phyloP scores from a whole-genome alignment of 2,113 vertebrate genomes.

The Rallus limicola region DNA sequence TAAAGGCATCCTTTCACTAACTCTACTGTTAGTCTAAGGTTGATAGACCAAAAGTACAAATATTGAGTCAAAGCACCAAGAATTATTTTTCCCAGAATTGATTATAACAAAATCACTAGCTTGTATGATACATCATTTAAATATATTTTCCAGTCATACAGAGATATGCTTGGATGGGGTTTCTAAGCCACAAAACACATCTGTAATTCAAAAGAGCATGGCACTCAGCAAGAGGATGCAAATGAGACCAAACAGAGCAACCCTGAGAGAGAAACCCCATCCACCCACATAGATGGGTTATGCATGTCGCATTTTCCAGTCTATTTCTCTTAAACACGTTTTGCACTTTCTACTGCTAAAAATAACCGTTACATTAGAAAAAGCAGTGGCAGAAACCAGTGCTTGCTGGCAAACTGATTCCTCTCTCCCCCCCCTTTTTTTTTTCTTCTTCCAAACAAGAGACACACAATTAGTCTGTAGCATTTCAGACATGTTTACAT shows the following conservation, averaged over 20 bases:
- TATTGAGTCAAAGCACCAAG: slow-evolving; percentile 4
- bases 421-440: not conserved
- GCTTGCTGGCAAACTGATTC: not conserved
- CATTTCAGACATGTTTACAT: not conserved
- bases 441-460: not conserved
- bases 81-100: slow-evolving; percentile 4
- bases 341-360: slow-evolving; percentile 57
- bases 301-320: slow-evolving; percentile 65
- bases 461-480: not conserved
- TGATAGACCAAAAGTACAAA: slow-evolving; percentile 30
- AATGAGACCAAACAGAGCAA: slow-evolving; percentile 28
- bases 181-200: slow-evolving; percentile 26
- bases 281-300: slow-evolving; percentile 53
- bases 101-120: not conserved
- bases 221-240: not conserved
- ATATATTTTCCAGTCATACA: slow-evolving; percentile 5
- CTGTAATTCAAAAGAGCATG: slow-evolving; percentile 40
- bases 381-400: not conserved
- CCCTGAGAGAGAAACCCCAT: slow-evolving; percentile 20
- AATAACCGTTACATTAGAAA: slow-evolving; percentile 40
- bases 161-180: not conserved
- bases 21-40: not conserved
- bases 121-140: not conserved
- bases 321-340: slow-evolving; percentile 65
- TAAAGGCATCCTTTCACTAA: not conserved